Conservation (phyloP, 1,140 invertebrate species). For the Coelopa frigida region DNA sequence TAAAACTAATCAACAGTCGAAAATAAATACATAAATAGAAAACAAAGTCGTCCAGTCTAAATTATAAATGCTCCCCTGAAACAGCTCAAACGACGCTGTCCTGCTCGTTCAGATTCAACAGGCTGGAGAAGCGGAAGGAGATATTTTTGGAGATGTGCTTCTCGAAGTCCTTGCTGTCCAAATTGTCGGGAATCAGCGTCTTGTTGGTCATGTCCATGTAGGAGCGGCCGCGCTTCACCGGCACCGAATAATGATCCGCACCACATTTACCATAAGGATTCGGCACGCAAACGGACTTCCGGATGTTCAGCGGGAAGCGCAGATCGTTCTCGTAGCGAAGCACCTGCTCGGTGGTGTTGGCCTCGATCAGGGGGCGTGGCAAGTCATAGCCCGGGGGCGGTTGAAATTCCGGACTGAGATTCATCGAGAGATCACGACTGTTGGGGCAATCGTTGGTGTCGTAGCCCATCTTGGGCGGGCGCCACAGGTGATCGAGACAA, state of each 20-base stretch:
- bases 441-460: conserved; percentile 28
- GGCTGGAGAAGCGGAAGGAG: conserved; percentile 41
- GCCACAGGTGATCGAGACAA: conserved; percentile 34
- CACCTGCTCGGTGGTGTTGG: conserved; percentile 29
- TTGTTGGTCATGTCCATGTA: conserved; percentile 42
- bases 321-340: conserved; percentile 42
- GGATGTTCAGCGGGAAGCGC: conserved; percentile 36
- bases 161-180: conserved; percentile 38
- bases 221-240: conserved; percentile 36
- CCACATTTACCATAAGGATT: conserved; percentile 25
- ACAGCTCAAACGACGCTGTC: conserved; percentile 10
- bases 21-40: conserved; percentile 25
- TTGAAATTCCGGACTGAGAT: conserved; percentile 18
- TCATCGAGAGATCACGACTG: conserved; percentile 26
- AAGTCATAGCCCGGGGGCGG: conserved; percentile 37
- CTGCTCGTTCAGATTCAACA: conserved; percentile 39
- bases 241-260: conserved; percentile 28
- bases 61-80: not conserved
- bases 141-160: conserved; percentile 42
- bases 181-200: conserved; percentile 37
- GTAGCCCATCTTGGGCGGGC: conserved; percentile 33
- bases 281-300: conserved; percentile 23
- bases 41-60: not conserved
- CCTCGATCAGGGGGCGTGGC: conserved; percentile 35
- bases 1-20: conserved; percentile 43